Evolutionary conservation across 2,113 vertebrate genomes (phyloP).

Genomic region (Cygnus atratus): DNA sequence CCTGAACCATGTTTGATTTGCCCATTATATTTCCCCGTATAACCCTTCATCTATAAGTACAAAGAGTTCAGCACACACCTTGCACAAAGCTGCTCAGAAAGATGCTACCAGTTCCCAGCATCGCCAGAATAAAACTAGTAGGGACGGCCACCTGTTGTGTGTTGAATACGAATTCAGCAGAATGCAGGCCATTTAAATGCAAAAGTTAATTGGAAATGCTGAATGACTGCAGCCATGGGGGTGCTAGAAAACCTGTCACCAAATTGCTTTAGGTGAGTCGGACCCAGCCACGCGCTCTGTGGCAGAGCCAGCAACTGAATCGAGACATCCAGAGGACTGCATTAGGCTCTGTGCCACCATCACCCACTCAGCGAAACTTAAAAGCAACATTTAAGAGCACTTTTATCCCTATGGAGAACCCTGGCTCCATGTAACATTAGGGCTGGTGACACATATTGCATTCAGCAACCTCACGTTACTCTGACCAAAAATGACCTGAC

Average conservation of each 20-base stretch:
- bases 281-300: fast-evolving
- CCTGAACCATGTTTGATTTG: neutral
- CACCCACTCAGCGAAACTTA: neutral
- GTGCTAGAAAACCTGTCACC: conserved; percentile 7
- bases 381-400: neutral
- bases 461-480: neutral
- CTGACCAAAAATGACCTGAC: neutral
- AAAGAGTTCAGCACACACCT: neutral
- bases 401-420: neutral
- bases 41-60: neutral
- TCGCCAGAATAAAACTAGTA: neutral
- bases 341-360: neutral
- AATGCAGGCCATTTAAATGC: neutral
- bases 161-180: neutral
- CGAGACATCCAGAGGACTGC: neutral
- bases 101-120: neutral
- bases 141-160: fast-evolving
- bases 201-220: conserved; percentile 19
- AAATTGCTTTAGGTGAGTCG: neutral
- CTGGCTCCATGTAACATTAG: fast-evolving
- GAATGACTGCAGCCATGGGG: neutral
- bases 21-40: neutral
- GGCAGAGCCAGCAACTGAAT: neutral
- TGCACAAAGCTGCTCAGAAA: neutral
- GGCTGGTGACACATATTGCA: neutral